Conservation (phyloP, 2,888 invertebrate species). For the Thereva unica region DNA sequence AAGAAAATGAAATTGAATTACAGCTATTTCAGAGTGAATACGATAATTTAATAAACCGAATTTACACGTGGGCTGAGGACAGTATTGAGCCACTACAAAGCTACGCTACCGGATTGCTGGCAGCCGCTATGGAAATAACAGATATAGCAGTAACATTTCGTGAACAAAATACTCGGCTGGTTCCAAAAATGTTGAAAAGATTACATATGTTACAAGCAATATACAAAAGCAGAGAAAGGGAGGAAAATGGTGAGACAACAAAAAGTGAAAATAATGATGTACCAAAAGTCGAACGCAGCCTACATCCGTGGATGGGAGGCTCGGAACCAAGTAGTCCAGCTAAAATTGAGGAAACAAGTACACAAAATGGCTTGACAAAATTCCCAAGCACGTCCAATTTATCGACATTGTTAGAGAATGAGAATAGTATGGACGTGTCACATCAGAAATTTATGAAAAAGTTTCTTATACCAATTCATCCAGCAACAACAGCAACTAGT, state of each 20-base stretch:
- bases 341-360: conserved; percentile 38
- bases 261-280: conserved; percentile 11
- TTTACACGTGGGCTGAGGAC: conserved; percentile 89
- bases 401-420: conserved; percentile 53
- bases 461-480: conserved; percentile 78
- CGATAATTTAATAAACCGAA: conserved; percentile 79
- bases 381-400: conserved; percentile 52
- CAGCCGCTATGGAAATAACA: conserved; percentile 95
- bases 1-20: conserved; percentile 14
- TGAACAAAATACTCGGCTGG: conserved; percentile 82
- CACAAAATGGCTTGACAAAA: conserved; percentile 20
- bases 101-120: conserved; percentile 91
- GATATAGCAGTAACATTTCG: conserved; percentile 87
- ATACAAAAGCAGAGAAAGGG: conserved; percentile 45
- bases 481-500: conserved; percentile 83
- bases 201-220: conserved; percentile 71
- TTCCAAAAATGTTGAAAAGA: conserved; percentile 85
- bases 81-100: conserved; percentile 88
- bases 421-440: conserved; percentile 50
- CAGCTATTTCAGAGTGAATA: conserved; percentile 64
- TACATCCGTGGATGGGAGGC: conserved; percentile 51
- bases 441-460: conserved; percentile 50
- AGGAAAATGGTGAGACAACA: conserved; percentile 43
- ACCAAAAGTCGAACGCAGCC: conserved; percentile 51
- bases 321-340: conserved; percentile 56